Base-by-base conservation (phyloP, 1,140 invertebrate species). In the Papilio polytes region DNA sequence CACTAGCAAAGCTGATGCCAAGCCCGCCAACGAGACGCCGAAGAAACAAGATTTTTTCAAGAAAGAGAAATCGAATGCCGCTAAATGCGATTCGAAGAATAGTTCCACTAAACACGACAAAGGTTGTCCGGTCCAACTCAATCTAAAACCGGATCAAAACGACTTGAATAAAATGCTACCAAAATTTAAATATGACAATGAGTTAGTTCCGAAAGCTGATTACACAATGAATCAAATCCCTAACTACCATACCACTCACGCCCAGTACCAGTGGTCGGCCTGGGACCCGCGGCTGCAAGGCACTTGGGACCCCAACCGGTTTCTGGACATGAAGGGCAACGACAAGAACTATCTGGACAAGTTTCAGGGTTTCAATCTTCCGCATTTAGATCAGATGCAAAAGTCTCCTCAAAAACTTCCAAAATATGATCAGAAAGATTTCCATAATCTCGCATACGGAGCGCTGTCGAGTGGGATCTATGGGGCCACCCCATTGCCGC, bases 241-340 rank as follows among this genome's bases (percentile, higher is more conserved):
- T 0, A 96, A 96, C 84, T 96, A 96, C 82, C 96, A 96, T 82
- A 95, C 96, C 15, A 92, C 96, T 0, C 96, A 93, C 89, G 89
- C 95, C 1, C 96, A 97, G 83, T 97, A 96, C 80, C 95, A 96
- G 86, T 96, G 96, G 94, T 95, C 96, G 83, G 95, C 95, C 7
- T 97, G 96, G 96, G 96, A 97, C 80, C 92, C 90, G 48, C 82
- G 94, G 18, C 80, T 95, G n/a, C 94, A 93, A 74, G 88, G 90
- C 36, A 91, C 93, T 0, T 95, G 95, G 95, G 95, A 95, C 44
- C 94, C 92, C 70, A 95, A 93, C 79, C 87, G 95, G 76, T 94
- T 94, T 82, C 84, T 95, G 13, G 94, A 95, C 66, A 90, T 95
- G 83, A 94, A 95, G 82, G 94, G 91, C 81, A 91, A 90, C 31